These are phyloP conservation scores for Hemiprocne comata DNA, from an alignment of 2,113 vertebrate species.

Conservation along the genomic window DNA sequence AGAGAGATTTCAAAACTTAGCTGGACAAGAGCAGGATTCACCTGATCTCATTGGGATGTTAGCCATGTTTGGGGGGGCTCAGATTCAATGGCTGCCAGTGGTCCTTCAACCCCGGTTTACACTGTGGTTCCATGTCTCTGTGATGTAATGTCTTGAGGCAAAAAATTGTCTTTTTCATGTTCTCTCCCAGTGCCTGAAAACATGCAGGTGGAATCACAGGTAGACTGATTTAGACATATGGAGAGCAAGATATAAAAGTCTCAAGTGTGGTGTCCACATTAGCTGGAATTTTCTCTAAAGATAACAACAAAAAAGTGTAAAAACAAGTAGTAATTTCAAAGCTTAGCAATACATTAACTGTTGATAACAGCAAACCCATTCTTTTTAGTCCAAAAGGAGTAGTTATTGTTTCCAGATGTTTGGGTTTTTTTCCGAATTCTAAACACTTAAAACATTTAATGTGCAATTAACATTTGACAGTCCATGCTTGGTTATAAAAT, in stretches of 20 bases:
- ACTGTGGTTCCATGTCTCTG: neutral
- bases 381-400: neutral
- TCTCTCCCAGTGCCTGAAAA: neutral
- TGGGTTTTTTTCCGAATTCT: neutral
- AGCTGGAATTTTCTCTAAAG: neutral
- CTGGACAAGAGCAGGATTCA: neutral
- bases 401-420: conserved; percentile 44
- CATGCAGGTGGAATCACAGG: neutral
- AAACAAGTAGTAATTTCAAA: conserved; percentile 34
- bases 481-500: neutral
- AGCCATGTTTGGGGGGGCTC: neutral
- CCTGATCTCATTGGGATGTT: neutral
- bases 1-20: neutral
- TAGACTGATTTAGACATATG: neutral
- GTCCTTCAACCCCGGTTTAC: neutral
- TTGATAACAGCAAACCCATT: neutral
- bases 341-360: neutral
- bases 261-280: neutral
- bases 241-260: neutral
- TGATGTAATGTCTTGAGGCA: neutral
- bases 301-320: neutral
- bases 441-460: neutral
- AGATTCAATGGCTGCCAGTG: neutral
- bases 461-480: neutral
- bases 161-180: neutral